phyloP scores from a whole-genome alignment of 1,140 invertebrate species.

The Planococcus citri region DNA sequence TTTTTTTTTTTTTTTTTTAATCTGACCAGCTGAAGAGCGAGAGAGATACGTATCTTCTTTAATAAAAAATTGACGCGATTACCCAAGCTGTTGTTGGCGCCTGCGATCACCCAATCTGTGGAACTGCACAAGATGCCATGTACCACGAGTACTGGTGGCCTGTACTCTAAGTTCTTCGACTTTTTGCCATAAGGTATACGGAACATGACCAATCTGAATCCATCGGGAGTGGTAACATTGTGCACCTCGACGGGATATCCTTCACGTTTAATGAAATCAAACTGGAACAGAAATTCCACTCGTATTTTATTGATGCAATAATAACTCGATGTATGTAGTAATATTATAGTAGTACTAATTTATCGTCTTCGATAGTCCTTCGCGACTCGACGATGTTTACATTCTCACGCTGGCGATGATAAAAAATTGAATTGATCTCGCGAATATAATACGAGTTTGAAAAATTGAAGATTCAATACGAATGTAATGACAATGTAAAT shows the following conservation, averaged over 20 bases:
- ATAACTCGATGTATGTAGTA: too few relatives aligned
- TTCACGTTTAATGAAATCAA: slow-evolving; percentile 44
- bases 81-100: slow-evolving; percentile 43
- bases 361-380: not conserved
- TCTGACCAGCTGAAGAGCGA: too few relatives aligned
- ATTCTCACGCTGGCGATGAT: not conserved
- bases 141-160: slow-evolving; percentile 49
- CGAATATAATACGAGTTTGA: not conserved
- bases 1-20: too few relatives aligned
- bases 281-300: slow-evolving; percentile 31
- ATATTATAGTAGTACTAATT: too few relatives aligned
- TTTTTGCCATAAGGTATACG: slow-evolving; percentile 43
- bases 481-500: not conserved
- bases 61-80: slow-evolving; percentile 18
- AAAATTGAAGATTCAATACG: not conserved
- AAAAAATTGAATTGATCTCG: not conserved
- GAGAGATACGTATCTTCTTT: not conserved
- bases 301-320: too few relatives aligned
- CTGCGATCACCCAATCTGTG: slow-evolving; percentile 57
- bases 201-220: slow-evolving; percentile 57
- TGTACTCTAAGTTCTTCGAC: slow-evolving; percentile 27
- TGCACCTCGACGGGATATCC: slow-evolving; percentile 58
- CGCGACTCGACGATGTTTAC: not conserved
- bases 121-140: slow-evolving; percentile 65
- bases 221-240: slow-evolving; percentile 50